phyloP scores from a whole-genome alignment of 2,113 vertebrate genomes.

The Rhabdomys dilectus region DNA sequence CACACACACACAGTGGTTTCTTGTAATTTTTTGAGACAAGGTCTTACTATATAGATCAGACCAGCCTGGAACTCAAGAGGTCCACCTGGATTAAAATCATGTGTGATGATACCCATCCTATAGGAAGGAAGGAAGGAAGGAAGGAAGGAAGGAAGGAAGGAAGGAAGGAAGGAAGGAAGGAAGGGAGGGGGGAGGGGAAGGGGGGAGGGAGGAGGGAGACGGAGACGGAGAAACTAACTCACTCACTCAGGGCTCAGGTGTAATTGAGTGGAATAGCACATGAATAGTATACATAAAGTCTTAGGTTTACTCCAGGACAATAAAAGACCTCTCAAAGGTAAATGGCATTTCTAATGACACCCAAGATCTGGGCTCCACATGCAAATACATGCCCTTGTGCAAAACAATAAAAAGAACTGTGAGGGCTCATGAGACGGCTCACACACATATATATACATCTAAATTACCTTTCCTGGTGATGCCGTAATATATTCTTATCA shows the following conservation, averaged over 20 bases:
- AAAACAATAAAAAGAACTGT: not conserved
- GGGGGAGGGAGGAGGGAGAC: fast-evolving
- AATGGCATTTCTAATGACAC: not conserved
- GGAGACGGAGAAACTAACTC: too few species aligned
- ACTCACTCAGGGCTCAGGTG: not conserved
- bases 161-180: too few species aligned
- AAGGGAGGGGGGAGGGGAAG: fast-evolving
- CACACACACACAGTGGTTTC: too few species aligned
- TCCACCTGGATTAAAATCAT: too few species aligned
- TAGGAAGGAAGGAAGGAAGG: too few species aligned
- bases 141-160: too few species aligned
- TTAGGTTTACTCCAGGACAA: not conserved
- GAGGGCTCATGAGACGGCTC: not conserved
- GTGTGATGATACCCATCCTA: too few species aligned
- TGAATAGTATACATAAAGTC: not conserved
- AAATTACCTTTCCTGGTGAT: not conserved
- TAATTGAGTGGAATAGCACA: not conserved
- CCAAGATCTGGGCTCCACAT: not conserved
- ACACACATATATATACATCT: not conserved
- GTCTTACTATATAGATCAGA: not conserved
- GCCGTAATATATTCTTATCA: not conserved
- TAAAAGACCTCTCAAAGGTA: not conserved
- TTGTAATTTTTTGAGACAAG: too few species aligned
- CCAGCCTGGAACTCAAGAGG: too few species aligned
- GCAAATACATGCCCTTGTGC: not conserved